Percentiles rank a stretch among this genome's conserved stretches.
phyloP scores from a whole-genome alignment of 2,113 vertebrate genomes.

The Progne subis region DNA sequence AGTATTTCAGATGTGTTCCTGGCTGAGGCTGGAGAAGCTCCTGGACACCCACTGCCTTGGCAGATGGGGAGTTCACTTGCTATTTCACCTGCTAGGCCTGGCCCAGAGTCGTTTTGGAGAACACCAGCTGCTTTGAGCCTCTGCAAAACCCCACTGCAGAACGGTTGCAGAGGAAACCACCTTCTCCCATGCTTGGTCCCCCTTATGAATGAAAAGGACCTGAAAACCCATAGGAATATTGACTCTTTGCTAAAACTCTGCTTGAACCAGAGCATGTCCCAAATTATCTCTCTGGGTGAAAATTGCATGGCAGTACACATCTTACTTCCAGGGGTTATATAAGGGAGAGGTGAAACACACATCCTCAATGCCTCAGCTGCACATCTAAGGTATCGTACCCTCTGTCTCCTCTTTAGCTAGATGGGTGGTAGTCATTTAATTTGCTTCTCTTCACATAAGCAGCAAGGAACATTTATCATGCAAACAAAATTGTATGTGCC shows the following conservation, averaged over 20 bases:
- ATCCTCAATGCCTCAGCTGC: neutral
- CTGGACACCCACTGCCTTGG: neutral
- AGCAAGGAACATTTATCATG: neutral
- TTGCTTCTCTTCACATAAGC: neutral
- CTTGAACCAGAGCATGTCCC: neutral
- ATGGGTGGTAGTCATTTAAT: neutral
- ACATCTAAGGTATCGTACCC: too few relatives aligned
- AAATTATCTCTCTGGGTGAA: neutral
- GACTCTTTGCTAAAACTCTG: neutral
- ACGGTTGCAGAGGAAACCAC: neutral
- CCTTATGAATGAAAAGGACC: neutral
- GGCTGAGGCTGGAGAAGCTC: neutral
- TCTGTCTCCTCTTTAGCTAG: neutral
- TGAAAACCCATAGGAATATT: neutral
- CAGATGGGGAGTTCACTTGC: neutral
- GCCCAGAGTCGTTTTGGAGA: neutral
- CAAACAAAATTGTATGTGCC: neutral
- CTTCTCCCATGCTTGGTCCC: neutral
- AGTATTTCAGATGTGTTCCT: neutral
- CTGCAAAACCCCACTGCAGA: neutral
- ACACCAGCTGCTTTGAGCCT: neutral
- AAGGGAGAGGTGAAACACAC: neutral
- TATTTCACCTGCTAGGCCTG: neutral
- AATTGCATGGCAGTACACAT: accelerated
- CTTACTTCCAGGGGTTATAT: neutral